Evolutionary conservation across 1,140 invertebrate species (phyloP).

Genomic region (Pseudomyrmex cubaensis): DNA sequence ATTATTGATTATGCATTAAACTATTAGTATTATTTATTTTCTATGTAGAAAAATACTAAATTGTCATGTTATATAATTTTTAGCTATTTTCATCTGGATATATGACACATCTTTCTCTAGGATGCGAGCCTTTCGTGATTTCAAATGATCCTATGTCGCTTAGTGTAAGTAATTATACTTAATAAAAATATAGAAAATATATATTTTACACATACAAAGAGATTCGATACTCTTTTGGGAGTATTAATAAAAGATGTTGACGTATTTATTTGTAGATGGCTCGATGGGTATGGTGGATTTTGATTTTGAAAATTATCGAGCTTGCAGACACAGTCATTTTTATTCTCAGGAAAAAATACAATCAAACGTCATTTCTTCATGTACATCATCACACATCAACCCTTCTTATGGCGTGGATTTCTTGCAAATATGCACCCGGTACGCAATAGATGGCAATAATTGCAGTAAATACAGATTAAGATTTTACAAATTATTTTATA

Average conservation of each 20-base stretch:
- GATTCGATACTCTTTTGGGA: too few species aligned
- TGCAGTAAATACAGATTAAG: neutral
- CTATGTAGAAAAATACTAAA: too few species aligned
- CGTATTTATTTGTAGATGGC: slow-evolving; percentile 72
- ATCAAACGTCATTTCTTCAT: slow-evolving; percentile 90
- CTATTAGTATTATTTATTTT: too few species aligned
- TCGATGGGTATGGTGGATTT: slow-evolving; percentile 83
- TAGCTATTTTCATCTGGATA: slow-evolving; percentile 81
- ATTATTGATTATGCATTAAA: too few species aligned
- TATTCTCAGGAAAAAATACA: slow-evolving; percentile 89
- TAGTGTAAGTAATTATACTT: slow-evolving; percentile 74
- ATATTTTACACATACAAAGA: neutral
- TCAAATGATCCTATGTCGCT: slow-evolving; percentile 79
- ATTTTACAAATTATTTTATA: neutral
- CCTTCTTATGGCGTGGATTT: slow-evolving; percentile 89
- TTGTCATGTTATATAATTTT: slow-evolving; percentile 54
- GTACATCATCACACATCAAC: slow-evolving; percentile 90
- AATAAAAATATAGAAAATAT: slow-evolving; percentile 17
- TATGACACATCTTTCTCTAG: slow-evolving; percentile 78
- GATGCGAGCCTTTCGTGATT: slow-evolving; percentile 80
- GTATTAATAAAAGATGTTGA: too few species aligned
- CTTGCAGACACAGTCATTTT: slow-evolving; percentile 88
- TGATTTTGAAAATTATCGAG: slow-evolving; percentile 84
- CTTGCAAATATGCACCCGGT: slow-evolving; percentile 89
- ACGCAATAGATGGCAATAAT: slow-evolving; percentile 15